These are phyloP conservation scores for Kryphioiulus occultus DNA, from an alignment of 2,888 invertebrate species.

Conservation along the genomic window DNA sequence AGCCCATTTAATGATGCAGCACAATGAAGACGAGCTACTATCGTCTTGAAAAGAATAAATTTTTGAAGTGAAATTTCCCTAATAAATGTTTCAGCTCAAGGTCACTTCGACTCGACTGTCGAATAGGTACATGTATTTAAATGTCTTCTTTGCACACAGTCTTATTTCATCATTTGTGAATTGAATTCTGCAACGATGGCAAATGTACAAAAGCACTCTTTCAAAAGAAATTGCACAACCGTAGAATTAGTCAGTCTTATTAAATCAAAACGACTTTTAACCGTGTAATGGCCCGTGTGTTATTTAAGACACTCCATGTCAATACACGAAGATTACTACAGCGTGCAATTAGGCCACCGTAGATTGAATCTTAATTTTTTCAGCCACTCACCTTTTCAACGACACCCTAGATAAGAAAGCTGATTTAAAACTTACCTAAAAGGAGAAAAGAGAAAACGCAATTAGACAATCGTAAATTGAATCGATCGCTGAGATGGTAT, in stretches of 20 bases:
- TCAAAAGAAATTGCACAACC: conserved; percentile 4
- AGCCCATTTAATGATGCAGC: not conserved
- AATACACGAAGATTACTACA: not conserved
- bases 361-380: not conserved
- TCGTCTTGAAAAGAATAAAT: not conserved
- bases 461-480: not conserved
- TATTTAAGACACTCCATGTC: not conserved
- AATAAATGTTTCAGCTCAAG: not conserved
- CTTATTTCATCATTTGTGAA: not conserved
- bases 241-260: not conserved
- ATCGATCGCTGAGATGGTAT: not conserved
- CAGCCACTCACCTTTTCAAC: not conserved
- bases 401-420: not conserved
- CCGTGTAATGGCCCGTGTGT: not conserved
- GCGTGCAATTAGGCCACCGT: not conserved
- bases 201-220: not conserved
- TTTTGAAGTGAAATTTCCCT: not conserved
- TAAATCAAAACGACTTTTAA: conserved; percentile 3
- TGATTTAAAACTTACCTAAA: not conserved
- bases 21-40: not conserved
- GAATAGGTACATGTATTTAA: not conserved
- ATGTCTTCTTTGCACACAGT: not conserved
- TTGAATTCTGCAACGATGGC: not conserved
- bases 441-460: not conserved
- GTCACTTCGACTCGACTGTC: not conserved